A percentile compares a stretch with the other conserved stretches of the same genome.
Conservation (phyloP, 2,113 vertebrate genomes). For the Coracopsis vasa region DNA sequence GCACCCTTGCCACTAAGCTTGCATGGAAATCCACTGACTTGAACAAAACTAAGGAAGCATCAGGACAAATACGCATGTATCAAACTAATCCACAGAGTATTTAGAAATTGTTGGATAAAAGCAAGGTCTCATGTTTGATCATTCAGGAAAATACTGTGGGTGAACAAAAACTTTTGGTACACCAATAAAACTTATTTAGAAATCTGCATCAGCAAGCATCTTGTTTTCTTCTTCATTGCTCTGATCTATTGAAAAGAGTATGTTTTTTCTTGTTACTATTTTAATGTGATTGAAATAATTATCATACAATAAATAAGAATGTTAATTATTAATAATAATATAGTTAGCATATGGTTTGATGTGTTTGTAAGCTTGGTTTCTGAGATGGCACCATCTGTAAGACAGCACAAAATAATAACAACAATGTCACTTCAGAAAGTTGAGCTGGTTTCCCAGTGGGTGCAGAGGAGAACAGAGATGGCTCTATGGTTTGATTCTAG, state of each 20-base stretch:
- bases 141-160: not conserved
- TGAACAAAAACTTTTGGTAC: rapidly evolving
- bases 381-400: not conserved
- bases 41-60: not conserved
- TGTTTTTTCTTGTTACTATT: not conserved
- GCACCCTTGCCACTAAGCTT: rapidly evolving
- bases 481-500: not conserved
- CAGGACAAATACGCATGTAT: not conserved
- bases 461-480: not conserved
- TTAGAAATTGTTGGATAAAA: not conserved
- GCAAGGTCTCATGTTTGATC: not conserved
- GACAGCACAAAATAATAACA: not conserved
- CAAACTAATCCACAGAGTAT: not conserved
- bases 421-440: not conserved
- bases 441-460: not conserved
- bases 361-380: not conserved
- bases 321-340: not conserved
- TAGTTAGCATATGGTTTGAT: not conserved
- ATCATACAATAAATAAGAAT: not conserved
- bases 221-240: not conserved
- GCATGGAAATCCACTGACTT: not conserved
- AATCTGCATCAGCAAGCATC: not conserved
- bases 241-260: not conserved
- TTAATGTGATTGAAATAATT: not conserved
- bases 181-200: not conserved